Evolutionary conservation across 2,113 vertebrate species (phyloP).

Genomic region (Ancistrus triradiatus): DNA sequence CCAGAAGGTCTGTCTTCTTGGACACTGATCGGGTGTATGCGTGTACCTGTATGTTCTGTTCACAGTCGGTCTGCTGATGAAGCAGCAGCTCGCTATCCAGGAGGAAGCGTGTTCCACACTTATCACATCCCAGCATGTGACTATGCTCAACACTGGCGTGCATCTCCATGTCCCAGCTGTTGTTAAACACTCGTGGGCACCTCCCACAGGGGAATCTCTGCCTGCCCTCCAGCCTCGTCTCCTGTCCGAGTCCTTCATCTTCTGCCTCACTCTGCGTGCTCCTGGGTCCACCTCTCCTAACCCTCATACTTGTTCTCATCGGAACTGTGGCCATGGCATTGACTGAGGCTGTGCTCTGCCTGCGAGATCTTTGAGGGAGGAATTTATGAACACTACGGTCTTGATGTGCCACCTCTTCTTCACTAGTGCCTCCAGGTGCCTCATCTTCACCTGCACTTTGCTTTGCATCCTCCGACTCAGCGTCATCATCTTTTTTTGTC

Average conservation of each 20-base stretch:
- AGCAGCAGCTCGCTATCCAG: conserved; percentile 79
- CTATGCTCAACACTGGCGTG: conserved; percentile 83
- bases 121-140: conserved; percentile 82
- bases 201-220: conserved; percentile 78
- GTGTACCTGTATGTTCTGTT: conserved; percentile 66
- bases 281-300: conserved; percentile 51
- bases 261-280: conserved; percentile 58
- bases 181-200: conserved; percentile 81
- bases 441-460: conserved; percentile 43
- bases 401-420: conserved; percentile 38
- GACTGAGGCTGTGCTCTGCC: conserved; percentile 50
- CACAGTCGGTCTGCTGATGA: conserved; percentile 84
- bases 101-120: conserved; percentile 80
- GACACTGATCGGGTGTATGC: no score
- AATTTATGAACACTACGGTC: conserved; percentile 41
- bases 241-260: conserved; percentile 59
- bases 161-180: conserved; percentile 85
- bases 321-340: conserved; percentile 60
- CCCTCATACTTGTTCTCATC: conserved; percentile 46
- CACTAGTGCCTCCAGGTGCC: conserved; percentile 31
- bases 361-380: conserved; percentile 46
- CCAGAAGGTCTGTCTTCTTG: no score
- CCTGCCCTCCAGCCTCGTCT: conserved; percentile 78
- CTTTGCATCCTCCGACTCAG: conserved; percentile 28
- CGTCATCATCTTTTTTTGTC: conserved; percentile 27